phyloP scores from a whole-genome alignment of 2,113 vertebrate species.

The Bos javanicus region DNA sequence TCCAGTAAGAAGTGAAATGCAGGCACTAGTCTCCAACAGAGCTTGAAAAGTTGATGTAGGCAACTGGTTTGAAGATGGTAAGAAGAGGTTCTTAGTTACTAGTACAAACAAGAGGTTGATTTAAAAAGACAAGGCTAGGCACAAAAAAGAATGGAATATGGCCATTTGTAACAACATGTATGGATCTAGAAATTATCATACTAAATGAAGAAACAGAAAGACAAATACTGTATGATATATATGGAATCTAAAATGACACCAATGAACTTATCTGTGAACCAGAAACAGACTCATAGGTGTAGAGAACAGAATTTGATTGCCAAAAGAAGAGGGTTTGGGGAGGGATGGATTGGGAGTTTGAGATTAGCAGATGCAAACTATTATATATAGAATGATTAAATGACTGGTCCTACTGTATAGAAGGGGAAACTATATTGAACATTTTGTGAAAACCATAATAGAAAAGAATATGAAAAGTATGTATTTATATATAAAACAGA shows the following conservation, averaged over 20 bases:
- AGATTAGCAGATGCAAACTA: not conserved
- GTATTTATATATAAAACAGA: not conserved
- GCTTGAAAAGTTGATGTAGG: not conserved
- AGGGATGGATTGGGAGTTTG: not conserved
- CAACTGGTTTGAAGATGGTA: not conserved
- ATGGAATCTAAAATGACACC: not conserved
- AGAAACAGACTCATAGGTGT: not conserved
- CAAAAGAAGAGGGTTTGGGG: not conserved
- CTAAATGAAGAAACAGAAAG: not conserved
- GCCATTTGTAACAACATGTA: too few species aligned
- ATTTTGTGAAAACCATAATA: not conserved
- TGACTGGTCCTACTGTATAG: not conserved
- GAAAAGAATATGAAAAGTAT: not conserved
- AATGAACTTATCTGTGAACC: not conserved
- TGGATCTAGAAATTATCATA: too few species aligned
- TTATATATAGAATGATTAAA: not conserved
- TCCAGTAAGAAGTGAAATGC: not conserved
- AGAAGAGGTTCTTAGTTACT: not conserved
- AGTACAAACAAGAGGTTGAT: not conserved
- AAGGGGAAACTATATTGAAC: not conserved
- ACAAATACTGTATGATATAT: not conserved
- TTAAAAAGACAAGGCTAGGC: not conserved
- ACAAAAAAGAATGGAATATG: not conserved
- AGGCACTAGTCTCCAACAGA: not conserved
- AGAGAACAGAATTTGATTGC: not conserved